phyloP scores from a whole-genome alignment of 1,140 invertebrate species.

The Drosophila kepulauana region DNA sequence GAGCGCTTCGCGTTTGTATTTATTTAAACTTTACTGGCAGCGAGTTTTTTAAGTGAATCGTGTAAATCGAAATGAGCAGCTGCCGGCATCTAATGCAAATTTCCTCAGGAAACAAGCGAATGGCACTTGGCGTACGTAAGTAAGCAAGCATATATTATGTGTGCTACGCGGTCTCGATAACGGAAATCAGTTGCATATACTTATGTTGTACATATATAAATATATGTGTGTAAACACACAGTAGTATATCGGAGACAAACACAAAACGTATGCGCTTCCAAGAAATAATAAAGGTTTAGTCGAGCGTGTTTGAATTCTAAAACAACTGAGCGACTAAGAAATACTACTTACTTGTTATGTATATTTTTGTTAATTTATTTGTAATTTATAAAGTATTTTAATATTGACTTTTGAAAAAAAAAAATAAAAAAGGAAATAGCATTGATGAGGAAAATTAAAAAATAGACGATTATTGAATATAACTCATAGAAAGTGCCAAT shows the following conservation, averaged over 20 bases:
- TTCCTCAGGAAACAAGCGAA: constrained; percentile 64
- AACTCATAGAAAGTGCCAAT: too few relatives aligned
- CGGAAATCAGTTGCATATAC: constrained; percentile 30
- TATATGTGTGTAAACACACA: constrained; percentile 10
- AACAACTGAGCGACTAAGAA: not conserved
- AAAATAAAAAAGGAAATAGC: too few relatives aligned
- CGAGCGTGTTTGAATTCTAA: not conserved
- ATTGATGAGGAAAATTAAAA: too few relatives aligned
- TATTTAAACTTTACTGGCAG: not conserved
- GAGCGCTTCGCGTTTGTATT: not conserved
- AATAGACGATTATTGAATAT: too few relatives aligned
- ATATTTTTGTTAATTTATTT: too few relatives aligned
- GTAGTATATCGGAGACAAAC: constrained; percentile 21
- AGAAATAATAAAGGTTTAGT: constrained; percentile 3
- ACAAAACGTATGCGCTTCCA: constrained; percentile 4
- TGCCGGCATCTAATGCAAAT: constrained; percentile 63
- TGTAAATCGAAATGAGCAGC: constrained; percentile 48
- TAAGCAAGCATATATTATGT: constrained; percentile 24
- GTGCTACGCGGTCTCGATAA: not conserved
- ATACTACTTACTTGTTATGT: too few relatives aligned
- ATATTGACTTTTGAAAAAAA: too few relatives aligned
- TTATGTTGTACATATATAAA: constrained; percentile 33
- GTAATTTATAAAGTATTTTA: too few relatives aligned
- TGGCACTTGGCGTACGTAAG: constrained; percentile 16
- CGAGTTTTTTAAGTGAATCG: constrained; percentile 47